Evolutionary conservation across 2,113 vertebrate genomes (phyloP).

Genomic region (Hippocampus comes): DNA sequence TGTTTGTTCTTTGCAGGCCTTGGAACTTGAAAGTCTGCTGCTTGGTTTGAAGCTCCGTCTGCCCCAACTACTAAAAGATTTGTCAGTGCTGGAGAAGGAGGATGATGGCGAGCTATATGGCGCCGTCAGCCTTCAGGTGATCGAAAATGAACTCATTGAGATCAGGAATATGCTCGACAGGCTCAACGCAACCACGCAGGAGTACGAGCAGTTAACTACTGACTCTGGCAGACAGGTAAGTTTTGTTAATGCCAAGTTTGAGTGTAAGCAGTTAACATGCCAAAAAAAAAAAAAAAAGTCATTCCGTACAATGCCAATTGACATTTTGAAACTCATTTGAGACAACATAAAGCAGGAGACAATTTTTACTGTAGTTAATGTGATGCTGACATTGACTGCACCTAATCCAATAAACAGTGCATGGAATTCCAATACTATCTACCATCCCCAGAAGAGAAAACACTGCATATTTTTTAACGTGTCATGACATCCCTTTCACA

Average conservation of each 20-base stretch:
- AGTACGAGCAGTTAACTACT: constrained; percentile 17
- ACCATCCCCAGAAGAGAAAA: too few relatives aligned
- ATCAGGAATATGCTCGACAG: constrained; percentile 53
- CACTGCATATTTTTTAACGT: background rate
- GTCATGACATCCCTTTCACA: too few relatives aligned
- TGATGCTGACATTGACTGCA: background rate
- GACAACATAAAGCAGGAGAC: background rate
- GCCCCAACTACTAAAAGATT: constrained; percentile 47
- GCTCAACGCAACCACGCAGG: constrained; percentile 46
- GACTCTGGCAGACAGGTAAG: constrained; percentile 39
- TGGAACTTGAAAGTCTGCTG: constrained; percentile 50
- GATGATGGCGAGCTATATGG: constrained; percentile 63
- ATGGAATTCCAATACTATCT: too few relatives aligned
- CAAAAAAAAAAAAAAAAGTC: background rate
- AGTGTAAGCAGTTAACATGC: background rate
- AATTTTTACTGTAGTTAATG: background rate
- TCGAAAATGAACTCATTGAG: constrained; percentile 67
- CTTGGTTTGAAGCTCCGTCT: constrained; percentile 60
- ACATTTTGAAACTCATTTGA: background rate
- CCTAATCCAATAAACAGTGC: background rate
- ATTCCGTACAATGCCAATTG: background rate
- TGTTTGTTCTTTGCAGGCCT: constrained; percentile 31
- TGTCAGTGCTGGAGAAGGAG: constrained; percentile 59
- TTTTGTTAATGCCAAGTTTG: background rate
- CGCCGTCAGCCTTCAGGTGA: constrained; percentile 61